phyloP scores from a whole-genome alignment of 2,888 invertebrate species.

The Ophraella communa region DNA sequence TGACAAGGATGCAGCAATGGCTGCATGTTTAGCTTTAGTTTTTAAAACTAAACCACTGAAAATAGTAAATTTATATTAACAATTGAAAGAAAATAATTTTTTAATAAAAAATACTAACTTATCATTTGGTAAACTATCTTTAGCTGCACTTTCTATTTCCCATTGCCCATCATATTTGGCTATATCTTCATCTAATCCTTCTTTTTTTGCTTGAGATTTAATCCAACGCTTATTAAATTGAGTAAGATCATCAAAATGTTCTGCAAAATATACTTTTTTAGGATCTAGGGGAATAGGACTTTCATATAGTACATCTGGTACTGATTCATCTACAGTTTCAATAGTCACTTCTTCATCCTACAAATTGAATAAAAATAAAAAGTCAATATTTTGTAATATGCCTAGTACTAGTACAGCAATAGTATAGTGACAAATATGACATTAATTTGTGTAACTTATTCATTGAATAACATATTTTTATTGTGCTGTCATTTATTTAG shows the following conservation, averaged over 20 bases:
- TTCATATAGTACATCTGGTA: slow-evolving; percentile 66
- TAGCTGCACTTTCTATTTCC: slow-evolving; percentile 77
- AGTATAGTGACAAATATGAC: too few relatives aligned
- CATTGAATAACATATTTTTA: too few relatives aligned
- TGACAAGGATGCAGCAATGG: slow-evolving; percentile 80
- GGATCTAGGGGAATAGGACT: slow-evolving; percentile 72
- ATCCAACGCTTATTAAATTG: slow-evolving; percentile 83
- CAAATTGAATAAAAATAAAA: neutral
- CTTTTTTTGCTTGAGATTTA: slow-evolving; percentile 87
- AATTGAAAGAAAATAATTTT: neutral
- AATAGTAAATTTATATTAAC: neutral
- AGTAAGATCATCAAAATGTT: slow-evolving; percentile 83
- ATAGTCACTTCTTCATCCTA: slow-evolving; percentile 50
- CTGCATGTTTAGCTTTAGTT: slow-evolving; percentile 96
- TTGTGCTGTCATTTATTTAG: too few relatives aligned
- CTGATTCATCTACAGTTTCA: slow-evolving; percentile 49
- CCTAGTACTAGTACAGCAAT: too few relatives aligned
- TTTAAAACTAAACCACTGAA: slow-evolving; percentile 80
- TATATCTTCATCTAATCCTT: slow-evolving; percentile 80
- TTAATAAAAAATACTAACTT: slow-evolving; percentile 48
- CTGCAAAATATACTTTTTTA: slow-evolving; percentile 75
- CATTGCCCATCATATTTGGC: slow-evolving; percentile 93
- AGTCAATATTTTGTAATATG: neutral
- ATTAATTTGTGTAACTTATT: too few relatives aligned
- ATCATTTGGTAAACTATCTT: slow-evolving; percentile 80